Evolutionary conservation across 2,888 invertebrate species (phyloP), one percentile per base, ranked within the genome.

Genomic region (Teleiodes luculella): DNA sequence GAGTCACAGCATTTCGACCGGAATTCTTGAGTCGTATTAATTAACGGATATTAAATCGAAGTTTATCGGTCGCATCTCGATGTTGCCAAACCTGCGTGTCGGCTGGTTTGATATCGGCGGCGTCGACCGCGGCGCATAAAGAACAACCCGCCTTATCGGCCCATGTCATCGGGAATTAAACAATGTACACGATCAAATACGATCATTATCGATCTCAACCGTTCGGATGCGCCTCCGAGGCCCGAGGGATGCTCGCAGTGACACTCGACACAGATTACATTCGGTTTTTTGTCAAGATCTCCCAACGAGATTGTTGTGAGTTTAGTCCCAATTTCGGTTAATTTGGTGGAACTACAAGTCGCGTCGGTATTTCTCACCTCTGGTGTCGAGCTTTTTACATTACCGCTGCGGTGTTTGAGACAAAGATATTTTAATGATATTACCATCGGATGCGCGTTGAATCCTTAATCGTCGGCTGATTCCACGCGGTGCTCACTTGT

Each of bases 371-470:
- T 85, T 88, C 83, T 87, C 88, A 88, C 89, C 85, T 87, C 72
- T 71, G 77, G 80, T 80, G 82, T 80, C 75, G 77, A 71, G 70
- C 78, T 87, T 87, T 86, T 88, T 83, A 82, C 75, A 61, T 76
- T 72, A 74, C 73, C 74, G 74, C 78, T 67, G 80, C 83, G 84
- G 83, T 76, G 72, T 86, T 86, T 83, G 78, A 83, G 78, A 84
- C 86, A 86, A 83, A 88, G 85, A 84, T 86, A 89, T 89, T 89
- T 89, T 89, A 88, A 88, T 85, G 86, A 85, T 86, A 89, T 87
- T 86, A 83, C 86, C 80, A 78, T 77, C 73, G 78, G 79, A 85
- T 80, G 89, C 78, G 83, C 74, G 80, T 78, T 85, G 89, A 87
- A 88, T 88, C 83, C 83, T 80, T 86, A 87, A 89, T 84, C 78